Conservation (phyloP, 2,888 invertebrate species). For the Desoria tigrina region DNA sequence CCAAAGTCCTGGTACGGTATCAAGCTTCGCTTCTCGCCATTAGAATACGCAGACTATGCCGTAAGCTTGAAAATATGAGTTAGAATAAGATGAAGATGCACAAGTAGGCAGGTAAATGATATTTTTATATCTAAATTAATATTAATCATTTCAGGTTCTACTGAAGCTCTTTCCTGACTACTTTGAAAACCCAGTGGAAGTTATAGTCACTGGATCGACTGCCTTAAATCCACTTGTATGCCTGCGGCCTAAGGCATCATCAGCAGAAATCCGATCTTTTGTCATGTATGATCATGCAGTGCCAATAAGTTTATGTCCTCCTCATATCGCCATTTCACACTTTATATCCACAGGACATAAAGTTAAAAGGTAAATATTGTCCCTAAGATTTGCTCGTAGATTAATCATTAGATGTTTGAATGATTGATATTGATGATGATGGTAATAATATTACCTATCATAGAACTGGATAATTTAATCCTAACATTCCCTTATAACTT, state of each 20-base stretch:
- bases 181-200: conserved; percentile 23
- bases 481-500: no score
- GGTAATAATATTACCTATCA: no score
- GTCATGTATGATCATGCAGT: conserved; percentile 34
- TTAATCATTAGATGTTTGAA: no score
- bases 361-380: conserved; percentile 26
- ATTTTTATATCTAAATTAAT: no score
- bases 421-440: no score
- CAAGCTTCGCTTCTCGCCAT: conserved; percentile 46
- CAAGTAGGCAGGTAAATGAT: not conserved
- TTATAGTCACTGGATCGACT: conserved; percentile 30
- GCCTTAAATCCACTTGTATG: conserved; percentile 24
- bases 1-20: conserved; percentile 42
- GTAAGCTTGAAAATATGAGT: not conserved
- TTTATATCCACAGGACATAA: conserved; percentile 47
- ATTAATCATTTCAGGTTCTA: conserved; percentile 19
- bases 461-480: no score
- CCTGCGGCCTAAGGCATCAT: conserved; percentile 24
- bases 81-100: not conserved
- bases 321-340: conserved; percentile 36
- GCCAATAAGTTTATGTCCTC: conserved; percentile 42
- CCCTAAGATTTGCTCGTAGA: no score
- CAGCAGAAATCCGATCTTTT: conserved; percentile 22
- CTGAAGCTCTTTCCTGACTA: conserved; percentile 30
- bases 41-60: conserved; percentile 28